Evolutionary conservation across 2,797 vertebrate genomes (phyloP).

Genomic region (Siniperca scherzeri): DNA sequence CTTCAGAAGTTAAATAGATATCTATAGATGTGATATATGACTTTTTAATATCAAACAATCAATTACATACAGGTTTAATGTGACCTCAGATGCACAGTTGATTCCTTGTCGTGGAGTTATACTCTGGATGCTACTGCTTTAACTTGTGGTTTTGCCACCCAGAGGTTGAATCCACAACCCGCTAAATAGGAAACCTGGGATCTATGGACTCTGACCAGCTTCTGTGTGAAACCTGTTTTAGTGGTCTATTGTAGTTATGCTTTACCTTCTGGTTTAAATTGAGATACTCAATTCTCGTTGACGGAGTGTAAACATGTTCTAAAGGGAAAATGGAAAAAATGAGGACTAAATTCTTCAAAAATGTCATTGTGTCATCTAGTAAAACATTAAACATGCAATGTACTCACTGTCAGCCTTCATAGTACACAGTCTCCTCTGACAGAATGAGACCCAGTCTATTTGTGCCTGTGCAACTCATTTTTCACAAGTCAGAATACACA

Average conservation of each 20-base stretch:
- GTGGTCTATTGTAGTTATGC: slow-evolving; percentile 16
- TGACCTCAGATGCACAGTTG: slow-evolving; percentile 14
- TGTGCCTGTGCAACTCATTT: slow-evolving; percentile 43
- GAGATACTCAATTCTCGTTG: slow-evolving; percentile 6
- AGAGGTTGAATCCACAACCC: slow-evolving; percentile 48
- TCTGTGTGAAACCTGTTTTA: slow-evolving; percentile 23
- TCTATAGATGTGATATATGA: slow-evolving; percentile 18
- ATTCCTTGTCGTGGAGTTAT: slow-evolving; percentile 10
- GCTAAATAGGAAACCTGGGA: slow-evolving; percentile 42
- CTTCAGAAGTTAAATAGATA: slow-evolving; percentile 15
- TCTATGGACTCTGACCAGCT: slow-evolving; percentile 29
- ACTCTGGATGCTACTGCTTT: slow-evolving; percentile 31
- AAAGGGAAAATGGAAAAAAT: background rate
- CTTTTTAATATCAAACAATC: slow-evolving; percentile 8
- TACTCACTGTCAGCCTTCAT: background rate
- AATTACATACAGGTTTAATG: slow-evolving; percentile 8
- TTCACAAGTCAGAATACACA: slow-evolving; percentile 57
- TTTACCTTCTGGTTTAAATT: slow-evolving; percentile 18
- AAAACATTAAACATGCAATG: slow-evolving; percentile 19
- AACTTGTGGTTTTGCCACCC: slow-evolving; percentile 55
- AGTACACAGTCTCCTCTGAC: slow-evolving; percentile 4
- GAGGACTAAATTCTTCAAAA: background rate
- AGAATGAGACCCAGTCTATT: slow-evolving; percentile 30
- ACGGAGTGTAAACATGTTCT: slow-evolving; percentile 16
- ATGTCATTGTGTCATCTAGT: slow-evolving; percentile 2